Evolutionary conservation across 2,797 vertebrate species (phyloP).

Genomic region (Balearica regulorum): DNA sequence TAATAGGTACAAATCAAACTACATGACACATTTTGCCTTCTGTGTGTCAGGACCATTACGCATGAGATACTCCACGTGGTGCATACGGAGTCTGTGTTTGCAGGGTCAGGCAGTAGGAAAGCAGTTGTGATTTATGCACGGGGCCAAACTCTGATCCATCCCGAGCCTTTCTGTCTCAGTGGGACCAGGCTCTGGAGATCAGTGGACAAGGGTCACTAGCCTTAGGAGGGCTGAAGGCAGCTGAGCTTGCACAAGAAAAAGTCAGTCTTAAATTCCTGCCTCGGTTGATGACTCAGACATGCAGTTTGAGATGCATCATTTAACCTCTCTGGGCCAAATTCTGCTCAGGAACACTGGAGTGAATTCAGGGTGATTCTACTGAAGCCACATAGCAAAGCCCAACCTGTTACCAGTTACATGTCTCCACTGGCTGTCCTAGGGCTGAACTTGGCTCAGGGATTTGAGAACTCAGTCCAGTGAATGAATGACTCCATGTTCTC

Average conservation of each 20-base stretch:
- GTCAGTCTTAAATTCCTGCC: not conserved
- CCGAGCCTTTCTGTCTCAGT: not conserved
- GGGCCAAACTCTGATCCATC: not conserved
- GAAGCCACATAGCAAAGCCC: not conserved
- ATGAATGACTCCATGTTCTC: not conserved
- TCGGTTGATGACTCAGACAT: not conserved
- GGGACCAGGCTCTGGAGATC: not conserved
- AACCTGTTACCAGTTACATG: not conserved
- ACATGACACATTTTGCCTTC: not conserved
- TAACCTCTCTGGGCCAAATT: not conserved
- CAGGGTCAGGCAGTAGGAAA: not conserved
- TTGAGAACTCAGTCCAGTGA: accelerated
- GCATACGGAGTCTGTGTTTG: not conserved
- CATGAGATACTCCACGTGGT: not conserved
- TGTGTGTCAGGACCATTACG: not conserved
- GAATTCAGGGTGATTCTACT: not conserved
- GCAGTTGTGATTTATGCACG: not conserved
- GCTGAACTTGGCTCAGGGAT: not conserved
- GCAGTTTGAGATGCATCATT: not conserved
- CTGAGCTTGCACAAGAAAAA: not conserved
- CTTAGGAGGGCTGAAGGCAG: not conserved
- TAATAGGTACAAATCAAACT: not conserved
- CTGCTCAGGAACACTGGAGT: not conserved
- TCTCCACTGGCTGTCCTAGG: not conserved
- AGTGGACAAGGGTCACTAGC: not conserved